Evolutionary conservation across 1,140 invertebrate species (phyloP).

Genomic region (Drosophila truncata): DNA sequence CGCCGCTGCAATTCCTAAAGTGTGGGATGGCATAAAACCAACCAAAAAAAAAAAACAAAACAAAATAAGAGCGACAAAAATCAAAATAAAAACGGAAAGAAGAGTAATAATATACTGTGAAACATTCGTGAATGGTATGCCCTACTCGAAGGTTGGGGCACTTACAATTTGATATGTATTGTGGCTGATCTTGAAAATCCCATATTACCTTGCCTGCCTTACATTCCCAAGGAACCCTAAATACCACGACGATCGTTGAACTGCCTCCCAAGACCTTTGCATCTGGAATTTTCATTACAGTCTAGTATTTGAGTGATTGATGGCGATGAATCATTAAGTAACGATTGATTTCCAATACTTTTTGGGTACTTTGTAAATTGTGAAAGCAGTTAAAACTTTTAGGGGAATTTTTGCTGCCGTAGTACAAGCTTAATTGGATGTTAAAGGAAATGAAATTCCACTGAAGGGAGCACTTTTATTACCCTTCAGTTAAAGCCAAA

Average conservation of each 20-base stretch:
- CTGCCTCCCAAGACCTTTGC: neutral
- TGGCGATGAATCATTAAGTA: neutral
- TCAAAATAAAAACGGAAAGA: conserved; percentile 15
- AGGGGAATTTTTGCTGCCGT: neutral
- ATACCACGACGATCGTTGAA: conserved; percentile 62
- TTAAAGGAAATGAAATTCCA: conserved; percentile 12
- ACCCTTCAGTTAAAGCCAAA: conserved; percentile 1
- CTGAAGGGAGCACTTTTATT: conserved; percentile 2
- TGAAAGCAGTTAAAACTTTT: neutral
- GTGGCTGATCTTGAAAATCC: conserved; percentile 59
- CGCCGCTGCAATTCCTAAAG: conserved; percentile 61
- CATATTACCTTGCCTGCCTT: conserved; percentile 45
- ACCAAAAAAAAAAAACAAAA: conserved; percentile 27
- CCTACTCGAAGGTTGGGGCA: conserved; percentile 73
- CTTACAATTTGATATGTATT: conserved; percentile 62
- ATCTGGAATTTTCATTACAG: conserved; percentile 1
- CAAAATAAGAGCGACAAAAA: conserved; percentile 14
- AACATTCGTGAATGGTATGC: conserved; percentile 58
- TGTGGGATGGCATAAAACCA: conserved; percentile 53
- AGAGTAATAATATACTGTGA: conserved; percentile 38
- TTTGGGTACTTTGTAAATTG: neutral
- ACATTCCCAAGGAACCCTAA: conserved; percentile 36
- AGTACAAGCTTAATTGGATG: neutral
- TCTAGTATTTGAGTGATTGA: conserved; percentile 3
- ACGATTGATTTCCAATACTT: neutral